Evolutionary conservation across 2,888 invertebrate genomes (phyloP).

Genomic region (Drosophila cognata): DNA sequence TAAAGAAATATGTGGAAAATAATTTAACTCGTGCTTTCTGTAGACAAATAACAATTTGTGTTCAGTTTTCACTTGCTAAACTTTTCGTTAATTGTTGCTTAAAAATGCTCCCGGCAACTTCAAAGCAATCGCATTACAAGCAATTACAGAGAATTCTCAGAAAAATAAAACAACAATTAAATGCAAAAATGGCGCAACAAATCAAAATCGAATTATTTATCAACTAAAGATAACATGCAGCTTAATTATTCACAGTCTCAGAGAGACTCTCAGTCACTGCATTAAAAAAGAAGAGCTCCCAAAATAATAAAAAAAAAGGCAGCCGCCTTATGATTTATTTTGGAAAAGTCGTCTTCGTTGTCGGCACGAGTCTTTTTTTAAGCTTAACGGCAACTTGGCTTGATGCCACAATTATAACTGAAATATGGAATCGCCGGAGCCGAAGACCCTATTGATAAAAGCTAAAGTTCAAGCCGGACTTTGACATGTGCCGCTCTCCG

Average conservation of each 20-base stretch:
- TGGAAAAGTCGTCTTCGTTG: slow-evolving; percentile 47
- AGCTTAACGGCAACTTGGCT: slow-evolving; percentile 68
- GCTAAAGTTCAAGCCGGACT: slow-evolving; percentile 30
- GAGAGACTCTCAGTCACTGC: slow-evolving; percentile 3
- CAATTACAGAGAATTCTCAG: slow-evolving; percentile 46
- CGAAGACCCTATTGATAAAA: slow-evolving; percentile 15
- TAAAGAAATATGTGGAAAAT: not conserved
- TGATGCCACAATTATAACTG: slow-evolving; percentile 65
- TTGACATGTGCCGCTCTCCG: slow-evolving; percentile 70
- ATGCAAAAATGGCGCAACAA: slow-evolving; percentile 76
- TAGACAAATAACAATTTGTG: not conserved
- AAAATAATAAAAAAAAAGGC: slow-evolving; percentile 12
- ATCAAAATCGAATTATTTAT: slow-evolving; percentile 74
- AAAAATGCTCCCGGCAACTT: slow-evolving; percentile 50
- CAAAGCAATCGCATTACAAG: slow-evolving; percentile 41
- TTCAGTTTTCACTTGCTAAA: slow-evolving; percentile 19
- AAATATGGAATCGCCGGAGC: slow-evolving; percentile 21
- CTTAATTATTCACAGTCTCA: slow-evolving; percentile 69
- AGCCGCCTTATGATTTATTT: slow-evolving; percentile 27
- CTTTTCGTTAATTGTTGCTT: not conserved
- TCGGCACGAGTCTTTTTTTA: slow-evolving; percentile 61
- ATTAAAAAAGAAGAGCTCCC: slow-evolving; percentile 25
- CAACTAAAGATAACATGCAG: slow-evolving; percentile 72
- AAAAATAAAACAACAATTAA: slow-evolving; percentile 71
- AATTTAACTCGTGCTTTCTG: not conserved